Percentiles rank a stretch among this genome's conserved stretches.
These are phyloP conservation scores for Zalophus californianus DNA, from an alignment of 2,797 vertebrate species.

Conservation along the genomic window DNA sequence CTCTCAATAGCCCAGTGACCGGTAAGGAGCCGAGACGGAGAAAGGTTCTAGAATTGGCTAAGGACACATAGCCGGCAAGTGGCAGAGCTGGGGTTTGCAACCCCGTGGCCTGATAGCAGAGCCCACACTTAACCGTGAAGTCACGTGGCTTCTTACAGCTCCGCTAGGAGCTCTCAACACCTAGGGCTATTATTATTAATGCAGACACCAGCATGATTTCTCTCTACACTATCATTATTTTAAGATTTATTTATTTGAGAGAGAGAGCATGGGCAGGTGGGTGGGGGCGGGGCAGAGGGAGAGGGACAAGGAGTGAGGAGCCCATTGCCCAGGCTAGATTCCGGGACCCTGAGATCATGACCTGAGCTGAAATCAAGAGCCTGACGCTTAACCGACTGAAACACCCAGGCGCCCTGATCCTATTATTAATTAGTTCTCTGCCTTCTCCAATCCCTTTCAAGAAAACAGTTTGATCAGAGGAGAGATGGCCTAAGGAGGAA, in stretches of 20 bases:
- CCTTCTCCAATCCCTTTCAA: not conserved
- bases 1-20: not conserved
- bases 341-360: not conserved
- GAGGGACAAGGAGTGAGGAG: not conserved
- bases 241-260: not conserved
- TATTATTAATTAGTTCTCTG: not conserved
- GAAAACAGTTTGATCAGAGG: not conserved
- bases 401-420: not conserved
- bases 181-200: not conserved
- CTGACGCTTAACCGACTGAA: not conserved
- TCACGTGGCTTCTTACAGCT: not conserved
- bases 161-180: too few relatives aligned
- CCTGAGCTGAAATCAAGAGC: not conserved
- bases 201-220: not conserved
- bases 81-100: not conserved
- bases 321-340: not conserved
- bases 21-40: not conserved
- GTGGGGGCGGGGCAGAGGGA: not conserved
- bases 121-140: not conserved
- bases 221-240: not conserved
- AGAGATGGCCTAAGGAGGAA: not conserved
- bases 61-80: not conserved
- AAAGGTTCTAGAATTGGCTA: not conserved
- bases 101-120: not conserved
- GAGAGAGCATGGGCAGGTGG: not conserved